These are phyloP conservation scores for Arnoldichthys spilopterus DNA, from an alignment of 2,797 vertebrate genomes.

Conservation along the genomic window DNA sequence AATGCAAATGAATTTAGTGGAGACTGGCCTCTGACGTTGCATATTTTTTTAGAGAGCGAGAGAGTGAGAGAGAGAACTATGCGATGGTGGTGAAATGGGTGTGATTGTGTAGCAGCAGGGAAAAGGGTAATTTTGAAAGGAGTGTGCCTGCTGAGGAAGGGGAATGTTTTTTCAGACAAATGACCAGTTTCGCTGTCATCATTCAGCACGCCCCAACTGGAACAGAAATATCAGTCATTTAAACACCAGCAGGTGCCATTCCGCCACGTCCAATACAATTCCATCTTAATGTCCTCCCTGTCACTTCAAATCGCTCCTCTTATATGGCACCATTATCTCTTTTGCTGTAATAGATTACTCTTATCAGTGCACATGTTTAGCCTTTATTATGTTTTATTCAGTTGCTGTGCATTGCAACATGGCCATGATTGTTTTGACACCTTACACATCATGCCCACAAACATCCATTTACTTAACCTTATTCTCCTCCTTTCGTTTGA, in stretches of 20 bases:
- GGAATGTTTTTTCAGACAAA: slow-evolving; percentile 50
- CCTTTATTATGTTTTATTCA: slow-evolving; percentile 27
- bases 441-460: background rate
- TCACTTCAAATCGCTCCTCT: slow-evolving; percentile 51
- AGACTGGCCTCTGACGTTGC: background rate
- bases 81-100: slow-evolving; percentile 18
- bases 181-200: slow-evolving; percentile 48
- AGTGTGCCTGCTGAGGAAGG: slow-evolving; percentile 41
- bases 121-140: slow-evolving; percentile 54
- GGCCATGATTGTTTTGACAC: slow-evolving; percentile 20
- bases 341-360: slow-evolving; percentile 43
- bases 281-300: slow-evolving; percentile 43
- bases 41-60: slow-evolving; percentile 1
- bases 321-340: slow-evolving; percentile 42
- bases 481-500: background rate
- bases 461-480: slow-evolving; percentile 19
- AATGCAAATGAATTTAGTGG: background rate
- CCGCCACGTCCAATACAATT: slow-evolving; percentile 49
- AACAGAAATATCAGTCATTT: slow-evolving; percentile 51
- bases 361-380: slow-evolving; percentile 32
- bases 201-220: slow-evolving; percentile 38
- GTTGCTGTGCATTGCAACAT: slow-evolving; percentile 7
- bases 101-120: slow-evolving; percentile 43
- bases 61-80: background rate
- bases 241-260: slow-evolving; percentile 45